Evolutionary conservation across 2,888 invertebrate genomes (phyloP), one percentile per base, ranked within the genome.

Genomic region (Gnatocerus cornutus): DNA sequence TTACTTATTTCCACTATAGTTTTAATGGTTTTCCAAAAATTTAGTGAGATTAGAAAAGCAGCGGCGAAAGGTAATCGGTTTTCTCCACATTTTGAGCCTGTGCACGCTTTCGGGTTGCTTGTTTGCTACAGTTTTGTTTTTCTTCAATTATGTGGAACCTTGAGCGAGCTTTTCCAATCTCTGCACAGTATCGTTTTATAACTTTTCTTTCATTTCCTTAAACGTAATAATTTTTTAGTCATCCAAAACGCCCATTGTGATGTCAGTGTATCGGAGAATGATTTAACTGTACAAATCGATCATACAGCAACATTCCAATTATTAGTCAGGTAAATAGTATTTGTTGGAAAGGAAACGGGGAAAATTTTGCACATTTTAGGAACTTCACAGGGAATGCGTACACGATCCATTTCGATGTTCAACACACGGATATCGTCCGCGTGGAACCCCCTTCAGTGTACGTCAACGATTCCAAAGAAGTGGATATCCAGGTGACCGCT

Each of bases 351-450:
- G n/a, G n/a, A n/a, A n/a, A n/a, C n/a, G n/a, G n/a, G n/a, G 8
- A 37, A 50, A 48, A 45, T 13, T 14, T 14, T 67, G 55, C 53
- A 27, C 13, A 43, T 5, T 10, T 5, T 14, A 46, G 84, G 85
- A 79, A 85, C 84, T 78, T 83, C 48, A 66, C 65, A 4, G 45
- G 41, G 9, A 9, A 29, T 21, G 12, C 58, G 62, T 78, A 89
- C 0, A 83, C 80, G 59, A 82, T 93, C 45, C 83, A 84, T n/a
- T 85, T 93, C 14, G 83, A 87, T 37, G 86, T 88, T 41, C 90
- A 92, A 77, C 92, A 93, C 78, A 83, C 87, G 0, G 90, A 90
- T 76, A 87, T 93, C 71, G 84, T 91, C 3, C 86, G 87, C 74
- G 81, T 90, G 33, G 82, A 86, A 0, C 91, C 91, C 0, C 74